These are phyloP conservation scores for Aulostomus chinensis DNA, from an alignment of 2,797 vertebrate genomes.

Conservation along the genomic window DNA sequence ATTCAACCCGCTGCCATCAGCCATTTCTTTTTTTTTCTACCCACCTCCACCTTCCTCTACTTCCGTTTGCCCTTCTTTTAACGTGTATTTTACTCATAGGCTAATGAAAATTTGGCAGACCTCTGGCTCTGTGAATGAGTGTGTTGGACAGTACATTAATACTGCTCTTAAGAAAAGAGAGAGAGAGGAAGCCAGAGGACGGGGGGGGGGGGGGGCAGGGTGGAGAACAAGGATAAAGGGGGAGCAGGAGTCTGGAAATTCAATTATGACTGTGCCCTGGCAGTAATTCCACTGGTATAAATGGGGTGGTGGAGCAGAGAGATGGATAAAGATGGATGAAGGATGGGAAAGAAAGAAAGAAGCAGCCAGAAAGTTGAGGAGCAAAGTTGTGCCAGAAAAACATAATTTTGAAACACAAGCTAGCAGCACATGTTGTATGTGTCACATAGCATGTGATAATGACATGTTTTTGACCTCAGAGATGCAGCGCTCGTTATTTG, in stretches of 20 bases:
- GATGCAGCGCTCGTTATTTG: conserved; percentile 9
- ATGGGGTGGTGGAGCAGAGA: conserved; percentile 52
- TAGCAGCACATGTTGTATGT: conserved; percentile 2
- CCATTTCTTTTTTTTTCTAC: background rate
- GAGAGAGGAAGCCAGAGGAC: conserved; percentile 49
- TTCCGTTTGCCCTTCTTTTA: conserved; percentile 16
- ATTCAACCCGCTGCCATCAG: conserved; percentile 1
- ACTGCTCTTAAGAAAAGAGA: conserved; percentile 60
- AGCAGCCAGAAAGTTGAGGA: conserved; percentile 38
- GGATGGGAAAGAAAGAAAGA: conserved; percentile 25
- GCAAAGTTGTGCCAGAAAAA: conserved; percentile 22
- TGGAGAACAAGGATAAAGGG: conserved; percentile 29
- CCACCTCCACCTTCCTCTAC: background rate
- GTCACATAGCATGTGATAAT: conserved; percentile 4
- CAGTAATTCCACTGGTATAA: conserved; percentile 74
- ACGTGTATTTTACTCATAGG: conserved; percentile 41
- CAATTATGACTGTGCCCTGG: conserved; percentile 75
- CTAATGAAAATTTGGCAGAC: conserved; percentile 63
- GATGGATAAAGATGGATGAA: conserved; percentile 53
- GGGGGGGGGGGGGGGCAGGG: conserved; percentile 4
- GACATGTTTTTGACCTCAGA: conserved; percentile 13
- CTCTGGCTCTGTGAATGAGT: conserved; percentile 52
- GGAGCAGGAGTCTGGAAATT: conserved; percentile 69
- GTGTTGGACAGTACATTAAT: conserved; percentile 67
- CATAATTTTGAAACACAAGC: conserved; percentile 1